Conservation (phyloP, 2,888 invertebrate genomes). For the Clitarchus hookeri region DNA sequence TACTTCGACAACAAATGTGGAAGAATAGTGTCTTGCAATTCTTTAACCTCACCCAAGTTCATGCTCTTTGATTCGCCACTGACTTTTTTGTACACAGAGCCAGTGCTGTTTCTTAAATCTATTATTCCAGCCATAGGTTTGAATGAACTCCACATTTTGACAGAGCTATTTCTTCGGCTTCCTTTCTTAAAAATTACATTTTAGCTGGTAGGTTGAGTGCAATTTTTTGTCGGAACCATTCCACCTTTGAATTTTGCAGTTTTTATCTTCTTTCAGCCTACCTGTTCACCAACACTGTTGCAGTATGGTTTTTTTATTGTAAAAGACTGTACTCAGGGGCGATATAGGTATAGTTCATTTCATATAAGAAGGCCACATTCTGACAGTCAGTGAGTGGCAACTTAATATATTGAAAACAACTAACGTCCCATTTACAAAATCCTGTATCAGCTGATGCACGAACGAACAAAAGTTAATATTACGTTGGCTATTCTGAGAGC, state of each 20-base stretch:
- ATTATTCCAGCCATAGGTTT: slow-evolving; percentile 42
- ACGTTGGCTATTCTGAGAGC: too few species aligned
- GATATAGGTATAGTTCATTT: too few species aligned
- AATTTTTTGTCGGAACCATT: background rate
- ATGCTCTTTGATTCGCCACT: slow-evolving; percentile 33
- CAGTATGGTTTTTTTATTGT: background rate
- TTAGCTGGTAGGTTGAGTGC: slow-evolving; percentile 27
- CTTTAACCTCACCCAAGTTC: slow-evolving; percentile 30
- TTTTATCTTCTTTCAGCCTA: too few species aligned
- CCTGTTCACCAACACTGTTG: background rate
- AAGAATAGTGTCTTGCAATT: too few species aligned
- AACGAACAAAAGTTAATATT: too few species aligned
- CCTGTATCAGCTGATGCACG: too few species aligned
- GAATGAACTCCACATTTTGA: slow-evolving; percentile 40
- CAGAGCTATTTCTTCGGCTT: slow-evolving; percentile 39
- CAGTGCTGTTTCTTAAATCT: slow-evolving; percentile 39
- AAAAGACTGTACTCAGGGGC: too few species aligned
- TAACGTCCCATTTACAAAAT: too few species aligned
- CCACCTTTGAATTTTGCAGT: background rate
- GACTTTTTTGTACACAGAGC: slow-evolving; percentile 36
- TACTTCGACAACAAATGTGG: too few species aligned
- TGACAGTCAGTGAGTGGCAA: too few species aligned
- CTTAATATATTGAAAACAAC: too few species aligned
- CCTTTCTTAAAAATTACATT: slow-evolving; percentile 38
- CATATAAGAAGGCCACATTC: too few species aligned